These are phyloP conservation scores for Agriotes lineatus DNA, from an alignment of 2,888 invertebrate genomes.

Conservation along the genomic window DNA sequence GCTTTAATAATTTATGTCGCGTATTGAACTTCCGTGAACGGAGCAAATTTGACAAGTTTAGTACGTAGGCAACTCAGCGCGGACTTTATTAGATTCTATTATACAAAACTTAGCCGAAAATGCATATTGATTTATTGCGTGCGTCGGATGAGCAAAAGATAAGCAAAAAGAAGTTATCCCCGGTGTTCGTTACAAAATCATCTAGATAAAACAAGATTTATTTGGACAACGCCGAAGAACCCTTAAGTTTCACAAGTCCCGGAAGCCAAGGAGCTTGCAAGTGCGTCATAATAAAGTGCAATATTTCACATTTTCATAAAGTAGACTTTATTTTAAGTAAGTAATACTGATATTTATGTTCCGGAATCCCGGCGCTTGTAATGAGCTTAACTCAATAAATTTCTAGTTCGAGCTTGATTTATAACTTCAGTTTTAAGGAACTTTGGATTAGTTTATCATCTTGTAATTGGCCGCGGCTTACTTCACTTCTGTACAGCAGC, in stretches of 20 bases:
- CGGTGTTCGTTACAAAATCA: background rate
- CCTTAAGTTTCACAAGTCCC: background rate
- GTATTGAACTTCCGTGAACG: conserved; percentile 31
- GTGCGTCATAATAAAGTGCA: conserved; percentile 21
- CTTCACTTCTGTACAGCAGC: too few relatives aligned
- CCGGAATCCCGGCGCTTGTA: conserved; percentile 37
- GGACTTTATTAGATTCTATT: conserved; percentile 32
- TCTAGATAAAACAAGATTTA: conserved; percentile 5
- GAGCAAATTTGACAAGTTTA: conserved; percentile 31
- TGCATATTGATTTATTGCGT: conserved; percentile 21
- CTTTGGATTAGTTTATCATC: conserved; percentile 42
- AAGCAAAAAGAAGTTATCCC: conserved; percentile 8
- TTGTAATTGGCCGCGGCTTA: conserved; percentile 39
- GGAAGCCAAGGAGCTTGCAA: background rate
- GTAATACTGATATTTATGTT: conserved; percentile 42
- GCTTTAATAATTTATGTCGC: conserved; percentile 33
- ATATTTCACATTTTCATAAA: conserved; percentile 39
- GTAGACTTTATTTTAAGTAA: conserved; percentile 41
- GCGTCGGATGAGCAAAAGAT: conserved; percentile 6
- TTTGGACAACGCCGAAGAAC: conserved; percentile 2
- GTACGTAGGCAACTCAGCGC: conserved; percentile 22
- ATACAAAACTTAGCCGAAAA: conserved; percentile 15
- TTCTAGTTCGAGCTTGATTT: conserved; percentile 43
- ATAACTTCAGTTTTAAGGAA: conserved; percentile 38
- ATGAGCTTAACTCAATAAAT: conserved; percentile 44